Conservation (phyloP, 1,140 invertebrate genomes). For the Metopolophium dirhodum region DNA sequence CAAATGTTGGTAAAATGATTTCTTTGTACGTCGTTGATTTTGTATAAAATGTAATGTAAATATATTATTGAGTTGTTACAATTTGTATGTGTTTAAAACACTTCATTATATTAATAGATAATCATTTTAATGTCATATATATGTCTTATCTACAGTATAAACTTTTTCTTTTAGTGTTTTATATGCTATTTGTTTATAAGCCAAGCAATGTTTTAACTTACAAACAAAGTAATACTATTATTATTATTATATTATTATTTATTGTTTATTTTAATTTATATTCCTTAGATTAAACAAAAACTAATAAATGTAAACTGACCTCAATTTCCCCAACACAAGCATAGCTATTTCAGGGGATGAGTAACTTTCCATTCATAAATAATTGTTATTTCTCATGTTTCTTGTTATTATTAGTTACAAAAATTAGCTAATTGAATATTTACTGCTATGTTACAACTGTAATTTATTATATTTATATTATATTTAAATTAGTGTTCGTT, state of each 20-base stretch:
- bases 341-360: no score
- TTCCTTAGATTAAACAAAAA: neutral
- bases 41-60: neutral
- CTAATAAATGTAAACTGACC: neutral
- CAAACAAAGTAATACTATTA: neutral
- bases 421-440: no score
- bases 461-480: no score
- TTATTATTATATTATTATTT: no score
- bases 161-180: neutral
- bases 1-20: no score
- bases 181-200: neutral
- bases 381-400: neutral
- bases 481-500: neutral
- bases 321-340: no score
- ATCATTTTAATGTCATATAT: neutral
- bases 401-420: neutral
- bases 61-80: neutral
- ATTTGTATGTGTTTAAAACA: neutral
- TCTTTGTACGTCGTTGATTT: neutral
- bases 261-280: neutral
- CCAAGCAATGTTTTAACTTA: neutral
- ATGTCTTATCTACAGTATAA: no score
- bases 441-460: neutral
- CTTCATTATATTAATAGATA: neutral
- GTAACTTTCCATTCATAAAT: neutral